A percentile compares a stretch with the other conserved stretches of the same genome.
Evolutionary conservation across 1,140 invertebrate genomes (phyloP).

Genomic region (Drosophila pectinifera): DNA sequence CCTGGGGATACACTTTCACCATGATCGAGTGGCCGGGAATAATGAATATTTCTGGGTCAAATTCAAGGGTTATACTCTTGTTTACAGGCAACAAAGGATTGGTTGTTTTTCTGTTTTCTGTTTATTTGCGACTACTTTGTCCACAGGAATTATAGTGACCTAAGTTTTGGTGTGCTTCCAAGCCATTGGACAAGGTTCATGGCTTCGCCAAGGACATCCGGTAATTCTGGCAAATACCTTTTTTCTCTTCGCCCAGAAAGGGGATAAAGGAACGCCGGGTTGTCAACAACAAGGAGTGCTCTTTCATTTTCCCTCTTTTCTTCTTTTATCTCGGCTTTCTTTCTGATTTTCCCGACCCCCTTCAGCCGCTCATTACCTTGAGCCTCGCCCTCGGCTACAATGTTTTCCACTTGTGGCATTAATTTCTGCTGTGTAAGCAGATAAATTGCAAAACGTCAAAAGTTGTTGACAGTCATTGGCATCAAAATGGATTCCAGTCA

Average conservation of each 20-base stretch:
- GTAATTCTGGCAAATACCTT: constrained; percentile 54
- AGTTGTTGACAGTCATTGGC: constrained; percentile 74
- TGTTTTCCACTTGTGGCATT: constrained; percentile 72
- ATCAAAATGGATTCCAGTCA: constrained; percentile 64
- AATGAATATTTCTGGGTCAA: constrained; percentile 28
- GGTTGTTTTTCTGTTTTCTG: constrained; percentile 2
- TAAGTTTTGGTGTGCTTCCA: constrained; percentile 11
- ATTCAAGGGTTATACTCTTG: constrained; percentile 27
- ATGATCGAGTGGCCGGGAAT: constrained; percentile 9
- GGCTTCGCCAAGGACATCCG: constrained; percentile 22
- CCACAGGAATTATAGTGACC: constrained; percentile 4
- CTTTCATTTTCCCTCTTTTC: neutral
- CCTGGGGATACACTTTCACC: constrained; percentile 28
- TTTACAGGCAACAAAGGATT: constrained; percentile 15
- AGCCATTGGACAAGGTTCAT: constrained; percentile 7
- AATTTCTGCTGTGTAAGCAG: constrained; percentile 80
- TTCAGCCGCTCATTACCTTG: constrained; percentile 34
- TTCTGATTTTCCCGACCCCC: neutral
- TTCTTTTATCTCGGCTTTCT: neutral
- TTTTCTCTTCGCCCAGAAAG: constrained; percentile 30
- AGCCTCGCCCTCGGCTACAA: constrained; percentile 16
- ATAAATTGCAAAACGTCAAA: constrained; percentile 76
- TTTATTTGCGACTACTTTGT: constrained; percentile 15
- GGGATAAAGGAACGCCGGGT: constrained; percentile 10
- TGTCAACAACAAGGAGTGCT: constrained; percentile 43